Evolutionary conservation across 2,797 vertebrate species (phyloP), one percentile per base, ranked within the genome.

Genomic region (Pseudopleuronectes americanus): DNA sequence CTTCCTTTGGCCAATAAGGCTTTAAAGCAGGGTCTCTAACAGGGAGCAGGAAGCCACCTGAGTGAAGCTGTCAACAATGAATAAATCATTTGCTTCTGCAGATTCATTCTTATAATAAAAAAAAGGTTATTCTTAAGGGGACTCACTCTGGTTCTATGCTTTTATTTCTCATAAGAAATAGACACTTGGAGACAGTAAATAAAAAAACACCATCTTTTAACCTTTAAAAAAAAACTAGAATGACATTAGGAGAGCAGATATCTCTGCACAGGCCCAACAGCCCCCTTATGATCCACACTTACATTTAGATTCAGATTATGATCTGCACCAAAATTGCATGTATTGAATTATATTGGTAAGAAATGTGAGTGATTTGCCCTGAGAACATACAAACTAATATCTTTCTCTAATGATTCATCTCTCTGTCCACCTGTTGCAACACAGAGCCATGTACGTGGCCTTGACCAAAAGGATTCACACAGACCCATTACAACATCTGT

Each of bases 401-500:
- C 36, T 61, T 16, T 55, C 16, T 49, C 36, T 26, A 33, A 17
- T 56, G 26, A 45, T 23, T 63, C 43, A 52, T 65, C 22, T 24
- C 6, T 22, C 49, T 17, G 52, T 26, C 8, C 7, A 67, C 61
- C 59, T 48, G 24, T 56, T 8, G 0, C 53, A 36, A 48, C 57
- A 64, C 55, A 48, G 7, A 43, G 33, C 19, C 6, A 19, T 45
- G 33, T 26, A n/a, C 36, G 43, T 22, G 24, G 57, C 61, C 59
- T 52, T 22, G 47, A 74, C 19, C 75, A 68, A 59, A 72, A 70
- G 47, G 41, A 66, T 49, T 31, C 38, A 45, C 2, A 43, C n/a
- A 26, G 10, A 52, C 26, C 63, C 16, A 26, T 16, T 24, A 8
- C 41, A 49, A 57, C 59, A 58, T 38, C 26, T 23, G 51, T 31